Conservation (phyloP, 1,140 invertebrate genomes). For the Pseudachorutes palmiensis region DNA sequence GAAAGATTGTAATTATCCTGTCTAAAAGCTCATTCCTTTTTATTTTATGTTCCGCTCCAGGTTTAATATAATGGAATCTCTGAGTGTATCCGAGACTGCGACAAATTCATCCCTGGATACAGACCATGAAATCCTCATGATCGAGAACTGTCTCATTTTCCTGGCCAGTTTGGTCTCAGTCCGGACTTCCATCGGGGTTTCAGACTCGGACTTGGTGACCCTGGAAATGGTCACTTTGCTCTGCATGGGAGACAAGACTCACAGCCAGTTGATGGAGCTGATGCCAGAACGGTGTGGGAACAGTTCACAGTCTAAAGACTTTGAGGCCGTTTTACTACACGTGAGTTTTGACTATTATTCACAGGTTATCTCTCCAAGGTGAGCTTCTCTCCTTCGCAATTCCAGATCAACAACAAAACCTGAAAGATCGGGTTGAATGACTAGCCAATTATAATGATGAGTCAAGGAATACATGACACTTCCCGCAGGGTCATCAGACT, state of each 20-base stretch:
- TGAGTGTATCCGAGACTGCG: conserved; percentile 62
- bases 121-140: conserved; percentile 76
- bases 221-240: conserved; percentile 87
- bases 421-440: no score
- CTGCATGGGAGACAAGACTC: conserved; percentile 87
- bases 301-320: conserved; percentile 72
- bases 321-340: conserved; percentile 72
- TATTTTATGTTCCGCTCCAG: conserved; percentile 44
- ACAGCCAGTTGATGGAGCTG: conserved; percentile 85
- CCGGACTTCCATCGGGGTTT: conserved; percentile 79
- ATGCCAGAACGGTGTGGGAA: conserved; percentile 92
- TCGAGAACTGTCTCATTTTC: conserved; percentile 86
- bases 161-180: conserved; percentile 79
- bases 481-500: no score
- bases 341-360: conserved; percentile 40
- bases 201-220: conserved; percentile 62
- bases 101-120: conserved; percentile 55
- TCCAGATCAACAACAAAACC: no score
- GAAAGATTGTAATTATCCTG: neutral
- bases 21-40: neutral
- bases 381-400: no score
- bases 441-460: no score
- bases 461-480: neutral
- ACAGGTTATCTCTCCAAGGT: no score
- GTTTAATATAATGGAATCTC: conserved; percentile 74